Base-by-base conservation (phyloP, 2,113 vertebrate genomes). In the Lepus timidus region DNA sequence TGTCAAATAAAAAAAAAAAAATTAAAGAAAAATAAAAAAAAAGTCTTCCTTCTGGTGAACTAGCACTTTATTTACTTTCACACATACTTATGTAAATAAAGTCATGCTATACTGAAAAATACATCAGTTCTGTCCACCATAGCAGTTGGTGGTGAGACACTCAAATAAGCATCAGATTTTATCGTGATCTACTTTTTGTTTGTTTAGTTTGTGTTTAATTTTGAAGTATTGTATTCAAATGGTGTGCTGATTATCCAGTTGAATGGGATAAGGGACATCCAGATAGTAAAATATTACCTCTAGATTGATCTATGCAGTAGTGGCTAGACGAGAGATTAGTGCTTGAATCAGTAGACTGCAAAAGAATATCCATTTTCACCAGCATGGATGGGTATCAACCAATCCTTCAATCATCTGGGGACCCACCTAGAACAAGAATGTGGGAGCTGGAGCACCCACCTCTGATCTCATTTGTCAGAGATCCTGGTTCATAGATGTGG, bases 211-310 rank as follows among this genome's bases (percentile, higher is more conserved):
- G 13, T 8, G 13, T 51, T 91, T 88, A 52, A 85, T 52, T 89
- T 82, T 75, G 29, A 91, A 55, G 8, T 88, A 55, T 85, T 75
- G 80, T 36, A 83, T 90, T 85, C 17, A 58, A 39, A n/a, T 31
- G 73, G 8, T 17, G 23, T 84, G 36, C 49, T 67, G 29, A 36
- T 5, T 81, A 19, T n/a, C 49, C 25, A 67, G 11, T 81, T 67
- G 5, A 58, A 44, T 67, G 13, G 17, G 0, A 8, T 49, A 29
- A 79, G 27, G 31, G 12, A 49, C 33, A 4, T 12, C 16, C 9
- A 62, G 20, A 65, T 29, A 4, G 29, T 44, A 31, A 85, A 31
- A 19, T 25, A 49, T 14, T 4, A 44, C 44, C 85, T 78, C 36
- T 67, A 16, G 27, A 16, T 49, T 3, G 80, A 22, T 44, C n/a